Evolutionary conservation across 2,113 vertebrate species (phyloP).

Genomic region (Bufo gargarizans): DNA sequence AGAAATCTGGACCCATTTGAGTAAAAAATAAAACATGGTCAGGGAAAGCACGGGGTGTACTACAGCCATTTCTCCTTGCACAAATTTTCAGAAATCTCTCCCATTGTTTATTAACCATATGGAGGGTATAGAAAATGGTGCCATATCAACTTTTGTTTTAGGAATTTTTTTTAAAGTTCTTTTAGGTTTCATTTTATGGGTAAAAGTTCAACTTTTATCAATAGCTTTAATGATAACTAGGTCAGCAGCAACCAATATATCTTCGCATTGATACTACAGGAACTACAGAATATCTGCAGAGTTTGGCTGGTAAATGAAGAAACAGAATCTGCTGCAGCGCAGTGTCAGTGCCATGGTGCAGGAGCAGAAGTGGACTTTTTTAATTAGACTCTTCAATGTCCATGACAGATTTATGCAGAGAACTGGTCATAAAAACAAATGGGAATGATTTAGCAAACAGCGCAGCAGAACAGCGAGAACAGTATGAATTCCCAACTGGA

Average conservation of each 20-base stretch:
- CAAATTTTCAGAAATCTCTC: too few species aligned
- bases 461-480: background rate
- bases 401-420: slow-evolving; percentile 32
- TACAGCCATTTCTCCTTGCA: too few species aligned
- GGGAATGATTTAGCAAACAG: slow-evolving; percentile 35
- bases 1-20: too few species aligned
- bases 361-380: background rate
- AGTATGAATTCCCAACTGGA: slow-evolving; percentile 12
- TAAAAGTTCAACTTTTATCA: too few species aligned
- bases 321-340: slow-evolving; percentile 4
- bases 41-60: too few species aligned
- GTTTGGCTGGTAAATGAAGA: background rate
- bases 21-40: too few species aligned
- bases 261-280: background rate
- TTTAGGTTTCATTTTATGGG: too few species aligned
- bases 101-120: too few species aligned
- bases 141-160: too few species aligned
- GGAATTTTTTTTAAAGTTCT: too few species aligned
- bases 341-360: background rate
- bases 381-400: slow-evolving; percentile 21
- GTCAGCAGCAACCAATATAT: background rate
- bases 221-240: background rate
- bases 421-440: slow-evolving; percentile 24
- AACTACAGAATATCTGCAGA: slow-evolving; percentile 12
- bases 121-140: too few species aligned